phyloP scores from a whole-genome alignment of 1,140 invertebrate species.

The Galleria mellonella region DNA sequence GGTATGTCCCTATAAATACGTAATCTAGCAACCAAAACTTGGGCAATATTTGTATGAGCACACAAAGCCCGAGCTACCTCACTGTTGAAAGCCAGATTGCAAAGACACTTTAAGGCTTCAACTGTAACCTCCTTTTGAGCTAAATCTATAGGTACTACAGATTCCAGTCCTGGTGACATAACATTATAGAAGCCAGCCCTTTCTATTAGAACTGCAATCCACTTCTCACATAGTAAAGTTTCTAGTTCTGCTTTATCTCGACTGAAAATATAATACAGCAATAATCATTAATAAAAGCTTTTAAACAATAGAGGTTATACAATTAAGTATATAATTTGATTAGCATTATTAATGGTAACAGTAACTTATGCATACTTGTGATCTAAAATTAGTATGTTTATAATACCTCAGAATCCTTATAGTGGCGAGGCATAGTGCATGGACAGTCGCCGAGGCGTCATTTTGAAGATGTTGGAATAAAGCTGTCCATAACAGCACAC shows the following conservation, averaged over 20 bases:
- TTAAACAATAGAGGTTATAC: too few relatives aligned
- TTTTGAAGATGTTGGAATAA: slow-evolving; percentile 60
- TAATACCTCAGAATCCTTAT: slow-evolving; percentile 64
- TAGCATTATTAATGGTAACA: too few relatives aligned
- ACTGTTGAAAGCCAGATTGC: slow-evolving; percentile 92
- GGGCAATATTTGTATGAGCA: slow-evolving; percentile 81
- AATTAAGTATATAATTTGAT: too few relatives aligned
- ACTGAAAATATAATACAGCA: too few relatives aligned
- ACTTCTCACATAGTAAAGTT: slow-evolving; percentile 79
- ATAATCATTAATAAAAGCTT: too few relatives aligned
- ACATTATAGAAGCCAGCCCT: slow-evolving; percentile 77
- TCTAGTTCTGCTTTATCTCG: slow-evolving; percentile 85
- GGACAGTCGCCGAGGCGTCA: slow-evolving; percentile 34
- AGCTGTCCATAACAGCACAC: slow-evolving; percentile 57
- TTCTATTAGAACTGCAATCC: slow-evolving; percentile 79
- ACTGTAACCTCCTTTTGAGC: slow-evolving; percentile 68
- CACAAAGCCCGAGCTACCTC: slow-evolving; percentile 80
- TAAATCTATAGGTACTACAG: slow-evolving; percentile 31
- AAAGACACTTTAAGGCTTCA: slow-evolving; percentile 91
- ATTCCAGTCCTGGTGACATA: slow-evolving; percentile 39
- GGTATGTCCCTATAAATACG: slow-evolving; percentile 77
- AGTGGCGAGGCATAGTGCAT: slow-evolving; percentile 48
- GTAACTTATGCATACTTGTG: too few relatives aligned
- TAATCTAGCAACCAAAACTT: slow-evolving; percentile 85
- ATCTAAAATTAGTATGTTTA: too few relatives aligned